These are phyloP conservation scores for Periophthalmus magnuspinnatus DNA, from an alignment of 2,797 vertebrate genomes.

Conservation along the genomic window DNA sequence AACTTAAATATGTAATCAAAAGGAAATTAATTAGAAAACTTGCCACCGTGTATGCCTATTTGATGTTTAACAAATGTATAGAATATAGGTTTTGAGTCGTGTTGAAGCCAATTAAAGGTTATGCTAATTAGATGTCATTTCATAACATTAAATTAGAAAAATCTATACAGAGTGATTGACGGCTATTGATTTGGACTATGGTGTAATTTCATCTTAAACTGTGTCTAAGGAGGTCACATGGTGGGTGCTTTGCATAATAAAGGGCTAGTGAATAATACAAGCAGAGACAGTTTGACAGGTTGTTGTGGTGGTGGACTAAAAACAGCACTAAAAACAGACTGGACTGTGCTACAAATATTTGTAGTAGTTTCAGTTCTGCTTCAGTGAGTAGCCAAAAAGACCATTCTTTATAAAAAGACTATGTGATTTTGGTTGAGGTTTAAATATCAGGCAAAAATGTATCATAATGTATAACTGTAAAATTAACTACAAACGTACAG, in stretches of 20 bases:
- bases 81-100: background rate
- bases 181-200: background rate
- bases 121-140: constrained; percentile 2
- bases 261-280: background rate
- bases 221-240: background rate
- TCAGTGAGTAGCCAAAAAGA: background rate
- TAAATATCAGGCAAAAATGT: too few species aligned
- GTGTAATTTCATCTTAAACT: background rate
- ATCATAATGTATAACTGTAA: background rate
- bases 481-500: background rate
- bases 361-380: background rate
- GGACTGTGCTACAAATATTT: background rate
- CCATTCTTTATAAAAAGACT: background rate
- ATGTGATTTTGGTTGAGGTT: background rate
- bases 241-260: background rate
- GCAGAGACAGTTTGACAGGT: background rate
- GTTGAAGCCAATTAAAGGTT: background rate
- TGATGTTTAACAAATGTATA: background rate
- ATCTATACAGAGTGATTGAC: constrained; percentile 2
- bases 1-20: background rate
- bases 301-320: background rate
- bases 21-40: background rate
- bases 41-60: background rate
- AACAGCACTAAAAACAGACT: background rate
- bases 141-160: background rate